phyloP scores from a whole-genome alignment of 2,888 invertebrate species.

The Cerastis leucographa region DNA sequence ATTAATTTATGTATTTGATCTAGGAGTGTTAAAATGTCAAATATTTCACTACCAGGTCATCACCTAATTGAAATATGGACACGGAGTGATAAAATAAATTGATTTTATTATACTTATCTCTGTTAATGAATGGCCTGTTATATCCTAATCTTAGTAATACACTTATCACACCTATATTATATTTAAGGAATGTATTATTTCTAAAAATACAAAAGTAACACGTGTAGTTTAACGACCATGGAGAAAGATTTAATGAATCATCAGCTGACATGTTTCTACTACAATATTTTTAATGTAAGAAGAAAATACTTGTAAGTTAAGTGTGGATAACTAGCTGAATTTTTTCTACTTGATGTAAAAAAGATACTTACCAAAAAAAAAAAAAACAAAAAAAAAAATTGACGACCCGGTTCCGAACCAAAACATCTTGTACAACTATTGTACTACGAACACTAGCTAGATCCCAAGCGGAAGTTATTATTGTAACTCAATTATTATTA shows the following conservation, averaged over 20 bases:
- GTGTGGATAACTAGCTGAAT: not conserved
- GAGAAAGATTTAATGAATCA: not conserved
- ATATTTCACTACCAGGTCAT: constrained; percentile 18
- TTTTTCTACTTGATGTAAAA: not conserved
- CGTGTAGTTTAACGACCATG: not conserved
- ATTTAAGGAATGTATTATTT: constrained; percentile 10
- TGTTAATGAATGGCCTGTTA: constrained; percentile 30
- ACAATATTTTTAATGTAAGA: not conserved
- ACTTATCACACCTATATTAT: constrained; percentile 19
- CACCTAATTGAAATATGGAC: constrained; percentile 9
- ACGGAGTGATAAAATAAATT: constrained; percentile 34
- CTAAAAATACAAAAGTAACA: not conserved
- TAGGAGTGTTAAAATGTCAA: constrained; percentile 13
- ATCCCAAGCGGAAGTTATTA: not conserved
- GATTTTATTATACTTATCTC: constrained; percentile 25
- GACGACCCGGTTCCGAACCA: too few relatives aligned
- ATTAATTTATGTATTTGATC: constrained; percentile 35
- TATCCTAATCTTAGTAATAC: constrained; percentile 34
- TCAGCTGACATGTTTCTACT: not conserved
- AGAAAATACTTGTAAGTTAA: not conserved
- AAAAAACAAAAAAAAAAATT: too few relatives aligned
- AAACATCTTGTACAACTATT: not conserved
- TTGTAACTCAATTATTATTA: not conserved
- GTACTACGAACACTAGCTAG: not conserved
- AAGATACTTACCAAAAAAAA: too few relatives aligned